These are phyloP conservation scores for Tragelaphus buxtoni DNA, from an alignment of 2,113 vertebrate genomes.

Conservation along the genomic window DNA sequence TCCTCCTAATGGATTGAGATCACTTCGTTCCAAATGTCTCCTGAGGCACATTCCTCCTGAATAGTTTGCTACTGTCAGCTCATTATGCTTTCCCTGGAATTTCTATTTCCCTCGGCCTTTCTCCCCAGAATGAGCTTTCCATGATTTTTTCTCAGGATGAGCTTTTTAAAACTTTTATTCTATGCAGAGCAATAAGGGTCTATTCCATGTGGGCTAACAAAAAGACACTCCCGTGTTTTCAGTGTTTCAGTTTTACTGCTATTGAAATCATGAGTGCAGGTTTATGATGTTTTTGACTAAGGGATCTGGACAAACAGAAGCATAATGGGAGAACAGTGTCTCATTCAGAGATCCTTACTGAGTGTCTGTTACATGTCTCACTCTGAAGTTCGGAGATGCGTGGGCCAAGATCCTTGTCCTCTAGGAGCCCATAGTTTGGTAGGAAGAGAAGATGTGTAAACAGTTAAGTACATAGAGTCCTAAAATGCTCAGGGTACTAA, in stretches of 20 bases:
- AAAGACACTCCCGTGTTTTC: not conserved
- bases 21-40: slow-evolving; percentile 39
- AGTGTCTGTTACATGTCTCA: not conserved
- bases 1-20: slow-evolving; percentile 25
- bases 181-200: too few relatives aligned
- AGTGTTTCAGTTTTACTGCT: not conserved
- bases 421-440: not conserved
- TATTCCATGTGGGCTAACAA: too few relatives aligned
- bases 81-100: not conserved
- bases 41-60: not conserved
- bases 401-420: not conserved
- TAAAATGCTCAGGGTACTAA: not conserved
- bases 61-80: not conserved
- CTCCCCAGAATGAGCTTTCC: not conserved
- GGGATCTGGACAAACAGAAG: not conserved
- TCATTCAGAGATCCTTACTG: not conserved
- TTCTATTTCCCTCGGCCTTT: not conserved
- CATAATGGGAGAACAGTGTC: not conserved
- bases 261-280: not conserved
- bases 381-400: not conserved
- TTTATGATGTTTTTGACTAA: slow-evolving; percentile 1
- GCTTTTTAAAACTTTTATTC: not conserved
- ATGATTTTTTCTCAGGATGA: not conserved
- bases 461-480: not conserved
- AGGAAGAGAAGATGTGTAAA: not conserved